Evolutionary conservation across 2,888 invertebrate genomes (phyloP).

Genomic region (Zele albiditarsus): DNA sequence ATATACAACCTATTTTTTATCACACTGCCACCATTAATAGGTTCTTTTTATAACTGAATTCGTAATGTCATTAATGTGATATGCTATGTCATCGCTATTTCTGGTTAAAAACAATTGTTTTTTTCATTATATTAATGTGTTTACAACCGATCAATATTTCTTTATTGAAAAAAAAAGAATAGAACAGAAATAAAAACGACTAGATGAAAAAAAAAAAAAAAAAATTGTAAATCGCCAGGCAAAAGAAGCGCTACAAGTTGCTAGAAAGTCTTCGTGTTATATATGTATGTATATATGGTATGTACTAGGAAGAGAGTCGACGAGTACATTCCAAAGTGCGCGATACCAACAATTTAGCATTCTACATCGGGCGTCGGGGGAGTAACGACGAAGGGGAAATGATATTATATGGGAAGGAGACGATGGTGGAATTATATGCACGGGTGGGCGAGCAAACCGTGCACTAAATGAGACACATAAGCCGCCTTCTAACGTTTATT

Average conservation of each 20-base stretch:
- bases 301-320: constrained; percentile 39
- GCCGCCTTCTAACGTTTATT: constrained; percentile 29
- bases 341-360: constrained; percentile 42
- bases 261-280: constrained; percentile 30
- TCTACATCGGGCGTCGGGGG: constrained; percentile 22
- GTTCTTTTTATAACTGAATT: too few relatives aligned
- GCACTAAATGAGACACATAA: constrained; percentile 33
- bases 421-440: constrained; percentile 10
- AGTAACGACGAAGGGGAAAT: constrained; percentile 1
- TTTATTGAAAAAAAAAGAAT: background rate
- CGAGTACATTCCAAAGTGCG: constrained; percentile 40
- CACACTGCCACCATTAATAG: too few relatives aligned
- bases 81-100: too few relatives aligned
- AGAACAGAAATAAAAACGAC: background rate
- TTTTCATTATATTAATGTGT: too few relatives aligned
- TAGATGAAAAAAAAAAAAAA: constrained; percentile 1
- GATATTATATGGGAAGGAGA: background rate
- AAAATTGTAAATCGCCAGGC: background rate
- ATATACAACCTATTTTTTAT: too few relatives aligned
- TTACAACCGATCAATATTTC: background rate
- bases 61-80: too few relatives aligned
- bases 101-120: too few relatives aligned
- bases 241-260: constrained; percentile 23
- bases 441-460: constrained; percentile 10
- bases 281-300: background rate